Evolutionary conservation across 2,888 invertebrate species (phyloP).

Genomic region (Panzeria rudis): DNA sequence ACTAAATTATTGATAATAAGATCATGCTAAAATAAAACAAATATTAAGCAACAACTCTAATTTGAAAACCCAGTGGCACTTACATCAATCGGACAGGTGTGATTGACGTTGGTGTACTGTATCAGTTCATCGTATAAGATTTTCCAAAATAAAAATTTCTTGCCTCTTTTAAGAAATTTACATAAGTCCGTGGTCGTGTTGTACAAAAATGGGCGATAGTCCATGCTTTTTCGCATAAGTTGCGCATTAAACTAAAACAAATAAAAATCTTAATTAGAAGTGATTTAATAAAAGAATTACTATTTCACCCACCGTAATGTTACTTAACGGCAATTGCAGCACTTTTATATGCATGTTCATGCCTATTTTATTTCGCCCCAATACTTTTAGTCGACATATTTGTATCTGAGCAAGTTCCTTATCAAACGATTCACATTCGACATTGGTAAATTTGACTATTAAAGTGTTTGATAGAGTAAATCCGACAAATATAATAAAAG

Average conservation of each 20-base stretch:
- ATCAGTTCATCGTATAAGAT: not conserved
- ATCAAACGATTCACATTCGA: conserved; percentile 32
- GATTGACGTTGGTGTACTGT: not conserved
- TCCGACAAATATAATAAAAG: not conserved
- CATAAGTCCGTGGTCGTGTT: conserved; percentile 28
- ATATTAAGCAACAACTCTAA: not conserved
- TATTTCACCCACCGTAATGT: conserved; percentile 17
- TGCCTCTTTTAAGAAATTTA: not conserved
- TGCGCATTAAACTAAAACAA: conserved; percentile 13
- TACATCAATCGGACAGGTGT: conserved; percentile 35
- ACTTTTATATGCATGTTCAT: not conserved
- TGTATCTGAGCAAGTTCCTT: not conserved
- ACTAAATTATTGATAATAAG: conserved; percentile 43
- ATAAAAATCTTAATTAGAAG: not conserved
- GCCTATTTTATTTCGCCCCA: conserved; percentile 28
- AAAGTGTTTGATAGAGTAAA: not conserved
- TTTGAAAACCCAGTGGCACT: not conserved
- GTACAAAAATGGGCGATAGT: conserved; percentile 54
- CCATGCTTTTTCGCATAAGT: conserved; percentile 45
- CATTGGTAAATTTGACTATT: conserved; percentile 32
- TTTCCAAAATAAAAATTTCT: conserved; percentile 11
- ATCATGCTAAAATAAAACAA: conserved; percentile 35
- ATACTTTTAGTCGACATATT: conserved; percentile 27
- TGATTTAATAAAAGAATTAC: not conserved
- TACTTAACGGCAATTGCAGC: not conserved